Evolutionary conservation across 2,113 vertebrate species (phyloP).

Genomic region (Archilochus colubris): DNA sequence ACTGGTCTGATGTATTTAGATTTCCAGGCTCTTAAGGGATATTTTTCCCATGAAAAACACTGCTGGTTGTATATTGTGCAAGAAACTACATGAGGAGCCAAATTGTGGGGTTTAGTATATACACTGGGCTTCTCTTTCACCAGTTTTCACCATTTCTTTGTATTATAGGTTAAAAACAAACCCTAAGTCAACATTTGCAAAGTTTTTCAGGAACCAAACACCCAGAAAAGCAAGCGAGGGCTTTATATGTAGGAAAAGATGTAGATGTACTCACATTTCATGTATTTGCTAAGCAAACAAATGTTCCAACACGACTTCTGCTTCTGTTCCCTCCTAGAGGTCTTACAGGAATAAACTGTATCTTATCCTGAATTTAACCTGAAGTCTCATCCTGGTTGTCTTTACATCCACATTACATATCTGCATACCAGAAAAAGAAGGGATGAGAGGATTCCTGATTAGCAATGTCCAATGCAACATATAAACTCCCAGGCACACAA

Average conservation of each 20-base stretch:
- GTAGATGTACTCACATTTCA: not conserved
- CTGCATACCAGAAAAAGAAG: not conserved
- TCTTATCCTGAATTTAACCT: not conserved
- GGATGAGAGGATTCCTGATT: not conserved
- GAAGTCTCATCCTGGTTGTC: not conserved
- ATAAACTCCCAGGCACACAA: not conserved
- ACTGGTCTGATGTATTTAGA: not conserved
- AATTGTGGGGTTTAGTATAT: not conserved
- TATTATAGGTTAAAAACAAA: not conserved
- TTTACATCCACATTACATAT: not conserved
- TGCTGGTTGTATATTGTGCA: not conserved
- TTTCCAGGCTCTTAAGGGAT: not conserved
- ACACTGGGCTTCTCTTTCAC: not conserved
- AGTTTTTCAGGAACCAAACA: not conserved
- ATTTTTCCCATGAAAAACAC: not conserved
- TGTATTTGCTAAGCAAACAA: not conserved
- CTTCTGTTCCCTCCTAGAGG: not conserved
- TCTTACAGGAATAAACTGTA: not conserved
- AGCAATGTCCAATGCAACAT: not conserved
- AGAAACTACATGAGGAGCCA: not conserved
- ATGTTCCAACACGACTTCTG: not conserved
- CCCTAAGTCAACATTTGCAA: not conserved
- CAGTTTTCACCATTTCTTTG: not conserved
- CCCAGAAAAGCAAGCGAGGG: not conserved
- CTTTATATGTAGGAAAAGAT: not conserved